Base-by-base conservation (phyloP, 1,140 invertebrate genomes). In the Tribolium castaneum region DNA sequence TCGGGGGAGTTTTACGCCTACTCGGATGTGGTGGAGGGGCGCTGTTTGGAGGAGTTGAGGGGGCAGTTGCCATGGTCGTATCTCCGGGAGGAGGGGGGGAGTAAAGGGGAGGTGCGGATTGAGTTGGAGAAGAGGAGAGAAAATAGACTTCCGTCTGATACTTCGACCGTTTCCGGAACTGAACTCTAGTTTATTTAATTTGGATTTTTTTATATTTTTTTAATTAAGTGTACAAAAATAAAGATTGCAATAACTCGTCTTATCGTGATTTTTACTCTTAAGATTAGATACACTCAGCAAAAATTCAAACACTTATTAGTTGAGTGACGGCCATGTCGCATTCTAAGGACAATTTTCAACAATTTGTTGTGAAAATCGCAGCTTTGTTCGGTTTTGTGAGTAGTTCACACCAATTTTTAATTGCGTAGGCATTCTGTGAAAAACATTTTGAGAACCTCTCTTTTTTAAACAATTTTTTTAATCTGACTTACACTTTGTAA, bases 61-160 rank as follows among this genome's bases (percentile, higher is more conserved):
- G 54, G 75, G 5, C 56, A 77, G 66, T n/a, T 77, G 25, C 78
- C 78, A 0, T 80, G 78, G 78, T 72, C 75, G 1, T 80, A 80
- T 39, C 22, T 70, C 19, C 9, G n/a, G 16, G 19, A 70, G 25
- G 22, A 49, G 4, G 39, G 2, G 59, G 6, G 1, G 0, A 14
- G 25, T n/a, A n/a, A 34, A 14, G 59, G 12, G 30, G 30, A 30
- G 10, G 35, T 66, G 4, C 6, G 12, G 59, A 25, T 66, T 6
- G 30, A 34, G 9, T 6, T 22, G 6, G n/a, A 10, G 59, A 34
- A 7, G 3, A 62, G 30, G 59, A 34, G 30, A 30, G 2, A 4
- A 3, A 7, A 12, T 5, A 30, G 54, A 10, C 16, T 59, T 6
- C 10, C 14, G 54, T 59, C 59, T 5, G 59, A 35, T 39, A 45